Conservation (phyloP, 35 echinoderm and acorn worm species). For the Diadema setosum region DNA sequence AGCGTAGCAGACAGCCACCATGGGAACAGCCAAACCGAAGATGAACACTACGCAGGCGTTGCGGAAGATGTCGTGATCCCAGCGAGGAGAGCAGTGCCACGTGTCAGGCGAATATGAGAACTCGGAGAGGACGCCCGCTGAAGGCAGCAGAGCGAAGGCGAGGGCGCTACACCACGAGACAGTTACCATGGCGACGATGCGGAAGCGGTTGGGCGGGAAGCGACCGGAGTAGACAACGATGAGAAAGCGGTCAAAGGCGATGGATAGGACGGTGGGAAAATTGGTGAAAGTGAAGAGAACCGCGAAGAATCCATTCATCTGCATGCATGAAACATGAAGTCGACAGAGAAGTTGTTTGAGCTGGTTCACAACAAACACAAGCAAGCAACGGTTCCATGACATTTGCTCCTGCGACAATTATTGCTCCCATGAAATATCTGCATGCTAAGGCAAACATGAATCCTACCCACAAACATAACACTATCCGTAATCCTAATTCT, state of each 20-base stretch:
- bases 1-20: not conserved
- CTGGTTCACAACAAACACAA: too few species aligned
- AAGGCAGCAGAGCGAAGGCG: not conserved
- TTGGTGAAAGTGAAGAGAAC: not conserved
- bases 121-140: not conserved
- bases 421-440: too few species aligned
- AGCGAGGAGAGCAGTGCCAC: conserved; percentile 4
- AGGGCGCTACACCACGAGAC: not conserved
- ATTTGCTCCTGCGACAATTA: too few species aligned
- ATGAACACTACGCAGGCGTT: not conserved
- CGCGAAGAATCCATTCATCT: conserved; percentile 11
- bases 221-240: not conserved
- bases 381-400: too few species aligned
- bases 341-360: too few species aligned
- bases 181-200: not conserved
- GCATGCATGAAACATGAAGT: not conserved
- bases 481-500: too few species aligned
- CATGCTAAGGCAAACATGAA: too few species aligned
- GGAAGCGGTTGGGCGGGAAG: not conserved
- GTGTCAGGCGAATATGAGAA: not conserved
- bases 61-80: not conserved
- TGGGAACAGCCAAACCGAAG: not conserved
- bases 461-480: too few species aligned
- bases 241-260: not conserved
- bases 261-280: not conserved